Evolutionary conservation across 2,113 vertebrate species (phyloP).

Genomic region (Trichechus manatus): DNA sequence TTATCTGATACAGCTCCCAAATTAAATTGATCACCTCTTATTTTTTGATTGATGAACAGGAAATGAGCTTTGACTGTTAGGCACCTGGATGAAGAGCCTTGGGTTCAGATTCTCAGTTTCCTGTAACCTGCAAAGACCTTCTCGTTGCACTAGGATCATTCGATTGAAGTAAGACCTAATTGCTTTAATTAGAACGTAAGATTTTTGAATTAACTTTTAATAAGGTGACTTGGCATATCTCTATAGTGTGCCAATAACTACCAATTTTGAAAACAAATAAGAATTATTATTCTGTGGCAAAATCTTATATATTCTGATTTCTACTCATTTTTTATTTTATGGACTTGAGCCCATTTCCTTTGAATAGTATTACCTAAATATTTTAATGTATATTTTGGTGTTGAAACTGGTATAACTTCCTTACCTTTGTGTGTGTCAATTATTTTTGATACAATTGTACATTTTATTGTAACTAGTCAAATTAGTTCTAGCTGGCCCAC

Average conservation of each 20-base stretch:
- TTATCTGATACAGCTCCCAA: not conserved
- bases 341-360: not conserved
- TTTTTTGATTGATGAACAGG: slow-evolving; percentile 75
- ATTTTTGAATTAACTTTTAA: slow-evolving; percentile 37
- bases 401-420: not conserved
- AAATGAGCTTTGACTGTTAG: slow-evolving; percentile 54
- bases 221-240: not conserved
- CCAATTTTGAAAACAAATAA: slow-evolving; percentile 44
- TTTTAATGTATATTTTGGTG: not conserved
- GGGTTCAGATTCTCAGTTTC: slow-evolving; percentile 10
- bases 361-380: not conserved
- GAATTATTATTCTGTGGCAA: slow-evolving; percentile 20
- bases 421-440: not conserved
- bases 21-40: slow-evolving; percentile 53
- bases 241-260: not conserved
- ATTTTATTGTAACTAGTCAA: not conserved
- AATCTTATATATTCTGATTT: not conserved
- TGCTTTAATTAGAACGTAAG: slow-evolving; percentile 64
- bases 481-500: not conserved
- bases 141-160: not conserved
- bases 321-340: slow-evolving; percentile 37
- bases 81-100: slow-evolving; percentile 55
- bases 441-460: not conserved
- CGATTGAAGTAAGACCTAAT: slow-evolving; percentile 69
- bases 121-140: slow-evolving; percentile 31